Evolutionary conservation across 2,113 vertebrate species (phyloP), one percentile per base, ranked within the genome.

Genomic region (Nothoprocta pentlandii): DNA sequence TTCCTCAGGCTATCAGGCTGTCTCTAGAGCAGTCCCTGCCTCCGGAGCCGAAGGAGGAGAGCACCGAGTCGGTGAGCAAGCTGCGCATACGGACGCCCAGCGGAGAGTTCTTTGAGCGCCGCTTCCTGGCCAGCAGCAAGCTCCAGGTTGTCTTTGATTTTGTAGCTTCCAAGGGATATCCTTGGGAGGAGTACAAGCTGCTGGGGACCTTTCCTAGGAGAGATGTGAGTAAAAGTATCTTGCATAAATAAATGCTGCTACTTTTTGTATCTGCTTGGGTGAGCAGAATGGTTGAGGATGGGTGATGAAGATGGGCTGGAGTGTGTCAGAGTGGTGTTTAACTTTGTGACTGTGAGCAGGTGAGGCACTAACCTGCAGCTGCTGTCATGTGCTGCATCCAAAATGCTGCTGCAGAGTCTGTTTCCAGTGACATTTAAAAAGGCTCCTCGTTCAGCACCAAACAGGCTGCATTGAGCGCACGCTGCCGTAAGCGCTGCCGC

Each of bases 201-300:
- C 98, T 99, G 97, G 99, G 99, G 97, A 99, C 99, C 98, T 99
- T 99, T 97, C 99, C 99, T 32, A 98, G 99, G 97, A 99, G 98
- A 99, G 99, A 99, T 95, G 99, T 99, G 97, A 98, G 98, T 98
- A 97, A 94, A 93, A 17, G 1, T 7, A 23, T 30, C 58, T 97
- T 95, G 62, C 67, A 58, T 73, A 56, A 63, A n/a, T 53, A 42
- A 58, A 82, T 77, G 16, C 3, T 21, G 3, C 73, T 85, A 3
- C 12, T 67, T 85, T 46, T 92, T 76, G 30, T 39, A 25, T 51
- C 2, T 51, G 28, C 66, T 44, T 73, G n/a, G 46, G 30, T 71
- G 67, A 21, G 8, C 14, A 2, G 34, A 39, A 9, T 62, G 80
- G 62, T 84, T 4, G 0, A 51, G 64, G 25, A 2, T 0, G 10